Conservation (phyloP, 2,797 vertebrate species). For the Trachops cirrhosus region DNA sequence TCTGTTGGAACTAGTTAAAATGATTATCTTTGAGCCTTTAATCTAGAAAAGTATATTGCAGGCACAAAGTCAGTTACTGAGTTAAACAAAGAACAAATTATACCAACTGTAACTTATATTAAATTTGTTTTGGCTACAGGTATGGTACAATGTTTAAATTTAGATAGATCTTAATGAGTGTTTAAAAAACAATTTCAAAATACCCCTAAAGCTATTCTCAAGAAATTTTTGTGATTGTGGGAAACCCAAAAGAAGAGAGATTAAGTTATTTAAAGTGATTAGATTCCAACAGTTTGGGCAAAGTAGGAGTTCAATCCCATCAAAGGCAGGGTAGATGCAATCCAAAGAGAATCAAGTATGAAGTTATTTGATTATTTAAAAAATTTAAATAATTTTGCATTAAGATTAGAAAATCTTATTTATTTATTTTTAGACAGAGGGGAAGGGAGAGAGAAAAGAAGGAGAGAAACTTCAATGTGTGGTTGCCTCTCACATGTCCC, state of each 20-base stretch:
- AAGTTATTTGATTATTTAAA: background rate
- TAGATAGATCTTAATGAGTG: background rate
- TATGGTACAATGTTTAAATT: constrained; percentile 13
- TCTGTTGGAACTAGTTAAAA: constrained; percentile 70
- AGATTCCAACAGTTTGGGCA: background rate
- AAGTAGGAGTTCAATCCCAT: background rate
- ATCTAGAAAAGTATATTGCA: constrained; percentile 58
- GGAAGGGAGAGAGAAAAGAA: no score
- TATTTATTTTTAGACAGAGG: no score
- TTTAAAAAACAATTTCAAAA: constrained; percentile 59
- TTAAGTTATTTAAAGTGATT: constrained; percentile 9
- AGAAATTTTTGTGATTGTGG: background rate
- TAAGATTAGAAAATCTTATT: background rate
- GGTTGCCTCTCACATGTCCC: no score
- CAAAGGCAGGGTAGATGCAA: background rate
- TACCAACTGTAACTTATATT: constrained; percentile 17
- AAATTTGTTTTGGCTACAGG: constrained; percentile 62
- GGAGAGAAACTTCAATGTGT: no score
- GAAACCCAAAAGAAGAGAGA: constrained; percentile 31
- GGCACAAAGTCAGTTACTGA: constrained; percentile 49
- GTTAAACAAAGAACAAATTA: constrained; percentile 51
- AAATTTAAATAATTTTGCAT: constrained; percentile 30
- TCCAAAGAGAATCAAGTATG: background rate
- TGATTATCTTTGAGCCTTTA: constrained; percentile 64
- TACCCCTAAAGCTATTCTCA: background rate